phyloP scores from a whole-genome alignment of 2,888 invertebrate species.

The Colostygia pectinataria region DNA sequence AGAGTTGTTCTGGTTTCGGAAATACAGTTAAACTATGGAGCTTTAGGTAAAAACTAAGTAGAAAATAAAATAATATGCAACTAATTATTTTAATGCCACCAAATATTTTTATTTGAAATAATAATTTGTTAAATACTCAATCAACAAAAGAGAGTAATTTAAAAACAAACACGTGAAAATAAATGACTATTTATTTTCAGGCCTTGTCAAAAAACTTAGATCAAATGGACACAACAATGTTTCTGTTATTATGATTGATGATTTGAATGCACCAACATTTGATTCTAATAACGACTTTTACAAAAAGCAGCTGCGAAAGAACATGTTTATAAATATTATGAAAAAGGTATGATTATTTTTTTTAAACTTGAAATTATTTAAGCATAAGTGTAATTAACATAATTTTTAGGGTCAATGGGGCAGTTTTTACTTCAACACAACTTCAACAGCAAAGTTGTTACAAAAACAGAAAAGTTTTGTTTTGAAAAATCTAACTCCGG shows the following conservation, averaged over 20 bases:
- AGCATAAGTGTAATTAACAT: neutral
- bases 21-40: constrained; percentile 48
- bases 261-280: constrained; percentile 73
- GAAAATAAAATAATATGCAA: neutral
- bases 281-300: constrained; percentile 71
- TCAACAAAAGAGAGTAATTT: too few species aligned
- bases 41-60: constrained; percentile 44
- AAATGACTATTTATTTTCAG: constrained; percentile 52
- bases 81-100: too few species aligned
- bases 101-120: too few species aligned
- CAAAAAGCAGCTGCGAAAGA: constrained; percentile 77
- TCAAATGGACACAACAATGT: constrained; percentile 79
- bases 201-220: constrained; percentile 87
- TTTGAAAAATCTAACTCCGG: constrained; percentile 83
- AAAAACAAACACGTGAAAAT: too few species aligned
- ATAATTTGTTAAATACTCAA: too few species aligned
- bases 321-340: constrained; percentile 86
- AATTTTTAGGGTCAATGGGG: constrained; percentile 58
- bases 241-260: constrained; percentile 73
- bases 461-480: constrained; percentile 78
- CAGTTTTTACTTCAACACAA: constrained; percentile 46
- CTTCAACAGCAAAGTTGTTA: constrained; percentile 27
- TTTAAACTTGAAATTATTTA: neutral
- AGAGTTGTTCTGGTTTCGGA: constrained; percentile 52
- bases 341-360: constrained; percentile 45